Base-by-base conservation (phyloP, 2,113 vertebrate species). In the Aramus guarauna region DNA sequence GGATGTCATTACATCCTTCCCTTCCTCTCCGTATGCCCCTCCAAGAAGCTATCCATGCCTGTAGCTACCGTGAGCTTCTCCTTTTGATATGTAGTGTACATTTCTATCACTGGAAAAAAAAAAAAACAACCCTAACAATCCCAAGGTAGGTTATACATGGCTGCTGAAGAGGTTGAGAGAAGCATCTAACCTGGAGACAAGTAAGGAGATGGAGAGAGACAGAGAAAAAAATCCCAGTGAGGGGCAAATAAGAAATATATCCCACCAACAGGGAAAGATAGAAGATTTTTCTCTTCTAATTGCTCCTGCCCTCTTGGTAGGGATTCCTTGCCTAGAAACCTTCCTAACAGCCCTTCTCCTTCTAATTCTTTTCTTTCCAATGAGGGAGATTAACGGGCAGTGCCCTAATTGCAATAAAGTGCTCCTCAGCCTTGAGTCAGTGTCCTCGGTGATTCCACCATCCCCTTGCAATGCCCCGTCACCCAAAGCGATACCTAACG, bases 401-500 rank as follows among this genome's bases (percentile, higher is more conserved):
- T 39, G 30, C 23, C 56, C 19, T 55, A 26, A 24, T n/a, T 37
- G 47, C 3, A 55, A n/a, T 47, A 24, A 39, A 24, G 55, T 2
- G 30, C 55, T 60, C 62, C 45, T 55, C 13, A 13, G 16, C 21
- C 12, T 27, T 22, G 32, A 24, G 17, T 9, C 13, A 7, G 32
- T 9, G 22, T 18, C 36, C 52, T 36, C 36, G 8, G 36, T 3
- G 14, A 41, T 52, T 12, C 39, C 39, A 41, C 43, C 15, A 21
- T 16, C 15, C 9, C 26, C 32, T 36, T 2, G 9, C 6, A 5
- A 67, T 3, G 34, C n/a, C 72, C 43, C 3, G 1, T 11, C 52
- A 34, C 26, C 37, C 6, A 0, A 15, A 12, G 3, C 5, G 52
- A 9, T 18, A 18, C 45, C 16, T 41, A 5, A 30, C 4, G 26